Evolutionary conservation across 2,113 vertebrate genomes (phyloP).

Genomic region (Phoxinus phoxinus): DNA sequence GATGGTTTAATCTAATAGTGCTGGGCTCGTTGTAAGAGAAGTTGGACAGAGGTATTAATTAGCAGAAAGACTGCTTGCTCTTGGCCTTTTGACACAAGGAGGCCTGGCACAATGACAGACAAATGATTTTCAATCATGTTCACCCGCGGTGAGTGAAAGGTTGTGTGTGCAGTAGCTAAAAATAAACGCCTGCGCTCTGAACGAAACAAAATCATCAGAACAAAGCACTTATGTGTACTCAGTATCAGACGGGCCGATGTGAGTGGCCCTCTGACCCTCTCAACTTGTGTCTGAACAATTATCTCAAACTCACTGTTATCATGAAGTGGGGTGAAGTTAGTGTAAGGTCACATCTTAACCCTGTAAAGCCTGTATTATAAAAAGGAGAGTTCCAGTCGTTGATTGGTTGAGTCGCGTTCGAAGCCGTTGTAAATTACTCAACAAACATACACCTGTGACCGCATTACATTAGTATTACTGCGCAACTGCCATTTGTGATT

Average conservation of each 20-base stretch:
- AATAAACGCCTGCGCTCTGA: slow-evolving; percentile 30
- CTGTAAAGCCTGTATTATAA: neutral
- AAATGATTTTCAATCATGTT: slow-evolving; percentile 32
- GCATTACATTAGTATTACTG: too few species aligned
- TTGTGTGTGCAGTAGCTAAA: slow-evolving; percentile 1
- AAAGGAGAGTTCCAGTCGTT: too few species aligned
- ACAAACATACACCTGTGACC: too few species aligned
- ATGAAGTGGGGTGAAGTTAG: slow-evolving; percentile 24
- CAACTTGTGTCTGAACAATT: slow-evolving; percentile 44
- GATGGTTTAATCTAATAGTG: slow-evolving; percentile 35
- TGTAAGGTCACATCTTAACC: slow-evolving; percentile 47
- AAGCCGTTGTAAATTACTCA: too few species aligned
- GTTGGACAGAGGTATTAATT: slow-evolving; percentile 32
- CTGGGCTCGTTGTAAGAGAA: neutral
- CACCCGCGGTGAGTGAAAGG: slow-evolving; percentile 5
- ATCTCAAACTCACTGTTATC: slow-evolving; percentile 41
- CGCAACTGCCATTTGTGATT: too few species aligned
- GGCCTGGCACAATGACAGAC: slow-evolving; percentile 26
- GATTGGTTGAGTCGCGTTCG: too few species aligned
- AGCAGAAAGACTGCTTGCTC: slow-evolving; percentile 31
- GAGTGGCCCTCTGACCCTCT: slow-evolving; percentile 24
- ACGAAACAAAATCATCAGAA: slow-evolving; percentile 38
- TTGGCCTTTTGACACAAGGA: slow-evolving; percentile 10
- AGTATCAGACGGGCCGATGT: slow-evolving; percentile 31
- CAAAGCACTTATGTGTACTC: slow-evolving; percentile 16